Percentiles rank a stretch among this genome's conserved stretches.
Evolutionary conservation across 2,888 invertebrate genomes (phyloP).

Genomic region (Folsomia manolachei): DNA sequence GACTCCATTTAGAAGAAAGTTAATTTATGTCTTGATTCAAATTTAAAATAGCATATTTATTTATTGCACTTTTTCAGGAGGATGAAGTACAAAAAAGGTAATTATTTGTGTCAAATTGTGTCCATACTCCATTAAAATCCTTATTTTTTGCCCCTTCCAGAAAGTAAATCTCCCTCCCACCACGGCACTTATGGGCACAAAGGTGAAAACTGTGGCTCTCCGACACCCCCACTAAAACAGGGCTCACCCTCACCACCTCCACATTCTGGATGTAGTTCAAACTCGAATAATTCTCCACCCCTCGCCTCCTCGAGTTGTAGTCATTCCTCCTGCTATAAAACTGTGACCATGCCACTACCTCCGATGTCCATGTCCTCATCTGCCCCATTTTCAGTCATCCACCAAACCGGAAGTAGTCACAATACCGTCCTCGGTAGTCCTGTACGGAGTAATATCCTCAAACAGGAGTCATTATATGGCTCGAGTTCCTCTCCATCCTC

Average conservation of each 20-base stretch:
- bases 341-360: background rate
- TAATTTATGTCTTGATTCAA: too few relatives aligned
- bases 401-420: background rate
- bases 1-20: too few relatives aligned
- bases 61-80: too few relatives aligned
- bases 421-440: background rate
- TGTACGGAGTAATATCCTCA: background rate
- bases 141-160: too few relatives aligned
- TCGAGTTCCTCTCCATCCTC: background rate
- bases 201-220: slow-evolving; percentile 19
- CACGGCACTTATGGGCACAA: background rate
- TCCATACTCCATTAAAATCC: too few relatives aligned
- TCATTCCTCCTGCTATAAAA: slow-evolving; percentile 34
- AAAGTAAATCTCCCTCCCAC: background rate
- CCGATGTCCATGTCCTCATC: slow-evolving; percentile 1
- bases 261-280: slow-evolving; percentile 18
- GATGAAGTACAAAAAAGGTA: slow-evolving; percentile 67
- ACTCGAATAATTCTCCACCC: slow-evolving; percentile 18
- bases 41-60: too few relatives aligned
- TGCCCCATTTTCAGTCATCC: background rate
- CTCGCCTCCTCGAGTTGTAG: slow-evolving; percentile 21
- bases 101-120: too few relatives aligned
- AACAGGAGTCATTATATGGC: background rate
- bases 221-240: slow-evolving; percentile 37
- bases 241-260: slow-evolving; percentile 38